Percentiles rank a stretch among this genome's conserved stretches.
Evolutionary conservation across 2,888 invertebrate species (phyloP).

Genomic region (Melikaiella ostensackeni): DNA sequence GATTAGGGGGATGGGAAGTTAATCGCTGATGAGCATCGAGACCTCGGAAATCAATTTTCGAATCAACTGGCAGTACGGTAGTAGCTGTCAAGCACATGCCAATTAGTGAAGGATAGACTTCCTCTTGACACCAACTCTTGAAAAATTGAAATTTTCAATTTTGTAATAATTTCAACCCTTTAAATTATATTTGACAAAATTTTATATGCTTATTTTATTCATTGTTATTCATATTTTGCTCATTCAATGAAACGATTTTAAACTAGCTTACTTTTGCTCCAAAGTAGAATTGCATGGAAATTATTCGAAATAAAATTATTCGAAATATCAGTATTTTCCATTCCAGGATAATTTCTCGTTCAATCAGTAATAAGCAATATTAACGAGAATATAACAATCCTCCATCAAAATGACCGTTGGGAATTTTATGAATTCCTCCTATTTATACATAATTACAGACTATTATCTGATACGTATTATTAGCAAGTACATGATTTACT

Average conservation of each 20-base stretch:
- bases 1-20: slow-evolving; percentile 9
- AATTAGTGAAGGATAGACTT: slow-evolving; percentile 7
- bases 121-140: neutral
- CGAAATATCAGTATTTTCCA: too few relatives aligned
- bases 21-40: slow-evolving; percentile 32
- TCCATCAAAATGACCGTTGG: neutral
- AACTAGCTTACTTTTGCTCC: too few relatives aligned
- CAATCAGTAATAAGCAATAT: neutral
- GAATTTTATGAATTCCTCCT: neutral
- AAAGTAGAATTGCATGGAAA: too few relatives aligned
- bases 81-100: too few relatives aligned
- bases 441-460: neutral
- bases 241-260: too few relatives aligned
- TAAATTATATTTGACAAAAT: too few relatives aligned
- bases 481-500: too few relatives aligned
- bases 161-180: neutral
- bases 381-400: neutral
- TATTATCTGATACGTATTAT: too few relatives aligned
- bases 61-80: slow-evolving; percentile 9
- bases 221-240: too few relatives aligned
- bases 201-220: too few relatives aligned
- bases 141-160: neutral
- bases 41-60: slow-evolving; percentile 25
- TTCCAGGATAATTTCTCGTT: too few relatives aligned
- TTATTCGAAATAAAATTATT: too few relatives aligned